phyloP scores from a whole-genome alignment of 2,113 vertebrate species.

The Sitta europaea region DNA sequence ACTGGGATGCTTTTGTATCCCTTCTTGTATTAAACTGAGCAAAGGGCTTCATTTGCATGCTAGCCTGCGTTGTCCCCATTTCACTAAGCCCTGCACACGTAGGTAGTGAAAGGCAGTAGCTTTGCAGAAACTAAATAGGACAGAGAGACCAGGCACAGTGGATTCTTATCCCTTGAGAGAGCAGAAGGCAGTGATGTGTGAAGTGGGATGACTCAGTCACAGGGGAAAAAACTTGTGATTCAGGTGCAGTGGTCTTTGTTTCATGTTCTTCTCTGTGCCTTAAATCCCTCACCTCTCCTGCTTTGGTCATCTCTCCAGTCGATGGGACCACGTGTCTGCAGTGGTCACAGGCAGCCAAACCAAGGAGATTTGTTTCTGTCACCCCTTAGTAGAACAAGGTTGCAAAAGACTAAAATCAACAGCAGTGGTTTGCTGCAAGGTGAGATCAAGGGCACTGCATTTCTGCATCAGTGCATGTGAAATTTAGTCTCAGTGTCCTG shows the following conservation, averaged over 20 bases:
- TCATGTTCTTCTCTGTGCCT: background rate
- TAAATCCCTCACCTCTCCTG: background rate
- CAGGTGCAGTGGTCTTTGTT: background rate
- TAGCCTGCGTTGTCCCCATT: rapidly evolving
- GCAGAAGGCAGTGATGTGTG: background rate
- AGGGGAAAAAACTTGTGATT: background rate
- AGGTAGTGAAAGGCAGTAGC: background rate
- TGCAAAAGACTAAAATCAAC: background rate
- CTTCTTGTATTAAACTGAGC: background rate
- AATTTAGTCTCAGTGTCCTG: rapidly evolving
- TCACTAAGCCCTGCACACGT: background rate
- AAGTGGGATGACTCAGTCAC: background rate
- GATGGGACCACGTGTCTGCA: background rate
- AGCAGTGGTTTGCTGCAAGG: background rate
- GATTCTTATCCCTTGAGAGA: background rate
- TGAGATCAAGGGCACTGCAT: background rate
- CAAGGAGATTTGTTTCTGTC: background rate
- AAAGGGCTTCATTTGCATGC: background rate
- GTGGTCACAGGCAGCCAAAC: background rate
- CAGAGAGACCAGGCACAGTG: background rate
- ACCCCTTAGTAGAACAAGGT: background rate
- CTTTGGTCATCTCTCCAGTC: background rate
- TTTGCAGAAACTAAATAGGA: background rate
- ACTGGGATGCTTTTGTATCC: background rate
- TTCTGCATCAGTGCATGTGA: background rate